Conservation (phyloP, 2,113 vertebrate genomes). For the Pseudois nayaur region DNA sequence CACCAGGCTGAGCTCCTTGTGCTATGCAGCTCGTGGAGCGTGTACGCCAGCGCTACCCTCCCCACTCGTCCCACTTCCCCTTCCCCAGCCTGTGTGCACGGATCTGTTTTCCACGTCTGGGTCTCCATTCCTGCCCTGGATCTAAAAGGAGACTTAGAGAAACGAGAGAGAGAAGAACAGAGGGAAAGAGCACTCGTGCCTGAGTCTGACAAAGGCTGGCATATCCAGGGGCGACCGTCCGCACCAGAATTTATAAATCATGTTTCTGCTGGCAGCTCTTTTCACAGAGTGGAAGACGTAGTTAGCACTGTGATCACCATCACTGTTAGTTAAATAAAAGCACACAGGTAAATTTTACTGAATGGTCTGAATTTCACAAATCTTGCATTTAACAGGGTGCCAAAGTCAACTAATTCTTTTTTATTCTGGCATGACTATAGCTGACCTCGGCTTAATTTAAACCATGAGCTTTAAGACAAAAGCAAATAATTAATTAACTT, state of each 20-base stretch:
- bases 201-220: neutral
- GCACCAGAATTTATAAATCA: neutral
- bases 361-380: neutral
- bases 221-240: no score
- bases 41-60: rapidly evolving
- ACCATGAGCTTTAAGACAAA: slow-evolving; percentile 22
- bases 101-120: rapidly evolving
- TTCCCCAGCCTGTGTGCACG: neutral
- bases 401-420: neutral
- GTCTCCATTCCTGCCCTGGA: neutral
- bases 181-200: rapidly evolving
- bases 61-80: neutral
- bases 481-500: slow-evolving; percentile 60
- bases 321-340: neutral
- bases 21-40: rapidly evolving
- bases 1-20: neutral
- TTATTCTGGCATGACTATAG: neutral
- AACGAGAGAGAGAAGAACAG: neutral
- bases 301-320: no score
- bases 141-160: neutral
- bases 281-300: neutral
- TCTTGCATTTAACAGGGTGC: neutral
- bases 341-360: neutral
- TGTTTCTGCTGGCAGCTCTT: neutral
- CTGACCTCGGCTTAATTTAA: slow-evolving; percentile 38